Evolutionary conservation across 1,140 invertebrate genomes (phyloP), one percentile per base, ranked within the genome.

Genomic region (Bradysia coprophila): DNA sequence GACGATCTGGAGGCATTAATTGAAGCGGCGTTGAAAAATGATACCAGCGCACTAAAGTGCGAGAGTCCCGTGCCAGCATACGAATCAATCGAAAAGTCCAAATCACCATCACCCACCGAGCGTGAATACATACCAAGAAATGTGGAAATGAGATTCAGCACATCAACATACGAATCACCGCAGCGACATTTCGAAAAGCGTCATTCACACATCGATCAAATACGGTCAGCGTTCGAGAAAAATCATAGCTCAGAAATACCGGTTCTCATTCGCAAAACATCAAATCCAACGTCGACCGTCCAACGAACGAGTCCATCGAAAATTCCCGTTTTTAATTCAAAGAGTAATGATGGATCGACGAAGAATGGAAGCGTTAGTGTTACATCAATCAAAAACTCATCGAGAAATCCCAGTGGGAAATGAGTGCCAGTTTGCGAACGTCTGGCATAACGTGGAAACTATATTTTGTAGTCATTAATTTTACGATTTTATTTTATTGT

Each of bases 121-220:
- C 61, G 57, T 46, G 62, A 67, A 32, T 52, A 53, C 49, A 43
- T 67, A 43, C 65, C 64, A 32, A 54, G 63, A 46, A 67, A 66
- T 52, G 64, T 64, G 40, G 65, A 68, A 40, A 73, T 73, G 43
- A 64, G 69, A 53, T 73, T 73, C 51, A 62, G 65, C 21, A 72
- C 71, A 16, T 65, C 71, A 1, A 72, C 68, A 21, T 72, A 73
- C 49, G 69, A 72, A 62, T 58, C 59, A 45, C 61, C 0, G 44
- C 47, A 3, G 61, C 54, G 15, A 19, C 34, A 39, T 44, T 46
- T 52, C 56, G 8, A 56, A 60, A 41, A 63, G 61, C 42, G 47
- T 68, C 45, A 51, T 67, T 13, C 71, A 10, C 58, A 61, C 43
- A 61, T 65, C 32, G 63, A 65, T 49, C 49, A 61, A 36, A 48